Base-by-base conservation (phyloP, 2,113 vertebrate genomes). In the Pandion haliaetus region DNA sequence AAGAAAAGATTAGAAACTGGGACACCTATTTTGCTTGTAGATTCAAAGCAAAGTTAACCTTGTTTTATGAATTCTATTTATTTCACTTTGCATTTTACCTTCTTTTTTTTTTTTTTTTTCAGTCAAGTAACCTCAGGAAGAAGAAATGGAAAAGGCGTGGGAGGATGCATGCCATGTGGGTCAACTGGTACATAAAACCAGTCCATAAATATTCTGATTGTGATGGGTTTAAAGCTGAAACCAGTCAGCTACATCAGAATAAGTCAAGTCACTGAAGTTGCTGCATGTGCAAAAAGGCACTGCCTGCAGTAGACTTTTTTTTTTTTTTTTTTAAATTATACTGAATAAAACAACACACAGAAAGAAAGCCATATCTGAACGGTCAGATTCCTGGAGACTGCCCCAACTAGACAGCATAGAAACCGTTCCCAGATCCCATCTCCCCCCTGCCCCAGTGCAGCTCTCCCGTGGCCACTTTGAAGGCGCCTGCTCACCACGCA, bases 401-500 rank as follows among this genome's bases (percentile, higher is more conserved):
- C n/a, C 81, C 24, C 82, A 38, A 0, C 0, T 10, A 58, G 28
- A 12, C 4, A 59, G 36, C 0, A 0, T 2, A 45, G 38, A 32
- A 45, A 5, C 6, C 0, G 0, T 15, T 21, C 13, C 14, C 36
- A 42, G 62, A 10, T 11, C 15, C 18, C 50, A 20, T 14, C 14
- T 23, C 23, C 31, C n/a, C 73, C 70, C 40, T 2, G 4, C 11
- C 65, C 42, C 32, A 3, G 24, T 0, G 13, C 32, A 59, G 47
- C 42, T 62, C 21, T 77, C 63, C 82, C 3, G 0, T 5, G 11
- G 66, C 57, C 3, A 0, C 24, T 26, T 6, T 4, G 17, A 38
- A 65, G 49, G 32, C 4, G 3, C 21, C 11, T 26, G 26, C 96
- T 97, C 91, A 97, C 98, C 96, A 97, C 93, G 25, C 91, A 97